These are phyloP conservation scores for Drosophila oshimai DNA, from an alignment of 1,140 invertebrate genomes.

Conservation along the genomic window DNA sequence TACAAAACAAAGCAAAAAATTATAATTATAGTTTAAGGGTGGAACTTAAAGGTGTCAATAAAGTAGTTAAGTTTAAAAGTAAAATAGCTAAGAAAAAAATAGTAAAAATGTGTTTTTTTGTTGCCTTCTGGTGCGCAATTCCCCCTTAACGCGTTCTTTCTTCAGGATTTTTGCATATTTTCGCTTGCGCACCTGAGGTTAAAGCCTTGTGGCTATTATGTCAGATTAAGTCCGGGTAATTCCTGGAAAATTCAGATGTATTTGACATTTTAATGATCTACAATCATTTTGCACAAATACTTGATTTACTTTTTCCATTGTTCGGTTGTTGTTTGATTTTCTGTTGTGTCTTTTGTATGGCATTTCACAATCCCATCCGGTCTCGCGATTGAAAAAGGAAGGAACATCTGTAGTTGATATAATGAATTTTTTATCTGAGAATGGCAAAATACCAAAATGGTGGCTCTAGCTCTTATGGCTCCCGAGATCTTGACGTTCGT, in stretches of 20 bases:
- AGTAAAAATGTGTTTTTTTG: too few species aligned
- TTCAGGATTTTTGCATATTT: slow-evolving; percentile 76
- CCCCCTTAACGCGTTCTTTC: slow-evolving; percentile 46
- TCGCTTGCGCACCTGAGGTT: slow-evolving; percentile 1
- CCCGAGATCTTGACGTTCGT: too few species aligned
- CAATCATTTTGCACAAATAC: slow-evolving; percentile 48
- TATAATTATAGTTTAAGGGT: too few species aligned
- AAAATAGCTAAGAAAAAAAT: too few species aligned
- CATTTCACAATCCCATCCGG: neutral
- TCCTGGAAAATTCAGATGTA: slow-evolving; percentile 56
- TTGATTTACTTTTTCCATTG: slow-evolving; percentile 32
- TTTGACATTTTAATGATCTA: slow-evolving; percentile 55
- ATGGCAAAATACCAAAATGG: slow-evolving; percentile 50
- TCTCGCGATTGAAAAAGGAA: slow-evolving; percentile 10
- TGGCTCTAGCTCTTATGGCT: too few species aligned
- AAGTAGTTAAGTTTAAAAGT: too few species aligned
- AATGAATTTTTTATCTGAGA: slow-evolving; percentile 53
- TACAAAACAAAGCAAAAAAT: too few species aligned
- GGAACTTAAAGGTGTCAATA: too few species aligned
- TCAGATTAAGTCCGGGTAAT: too few species aligned
- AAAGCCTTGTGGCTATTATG: too few species aligned
- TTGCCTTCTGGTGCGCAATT: too few species aligned
- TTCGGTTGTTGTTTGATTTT: slow-evolving; percentile 18
- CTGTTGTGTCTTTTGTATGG: neutral
- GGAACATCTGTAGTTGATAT: slow-evolving; percentile 48